Percentiles rank a stretch among this genome's conserved stretches.
These are phyloP conservation scores for Cyphomyrus discorhynchus DNA, from an alignment of 2,113 vertebrate species.

Conservation along the genomic window DNA sequence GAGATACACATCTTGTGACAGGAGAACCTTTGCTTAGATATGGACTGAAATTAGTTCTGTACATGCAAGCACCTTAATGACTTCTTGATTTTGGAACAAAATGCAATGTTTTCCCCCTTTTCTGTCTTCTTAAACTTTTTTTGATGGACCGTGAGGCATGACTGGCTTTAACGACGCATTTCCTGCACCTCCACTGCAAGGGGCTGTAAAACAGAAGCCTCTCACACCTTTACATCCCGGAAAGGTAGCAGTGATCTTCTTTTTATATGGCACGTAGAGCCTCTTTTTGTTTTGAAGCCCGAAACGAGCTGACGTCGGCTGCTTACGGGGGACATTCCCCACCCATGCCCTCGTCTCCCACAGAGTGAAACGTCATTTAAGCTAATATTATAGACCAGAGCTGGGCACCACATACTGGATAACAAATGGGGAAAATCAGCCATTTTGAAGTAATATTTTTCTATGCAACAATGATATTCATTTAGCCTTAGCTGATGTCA, in stretches of 20 bases:
- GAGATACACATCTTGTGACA: neutral
- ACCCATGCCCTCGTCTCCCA: neutral
- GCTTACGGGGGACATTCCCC: neutral
- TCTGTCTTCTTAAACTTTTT: neutral
- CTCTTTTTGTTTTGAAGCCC: neutral
- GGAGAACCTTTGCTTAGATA: neutral
- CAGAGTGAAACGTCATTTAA: neutral
- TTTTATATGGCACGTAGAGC: slow-evolving; percentile 6
- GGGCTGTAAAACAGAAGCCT: neutral
- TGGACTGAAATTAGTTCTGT: neutral
- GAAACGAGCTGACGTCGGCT: neutral
- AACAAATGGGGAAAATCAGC: neutral
- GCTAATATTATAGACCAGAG: neutral
- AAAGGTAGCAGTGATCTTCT: neutral
- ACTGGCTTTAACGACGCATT: slow-evolving; percentile 13
- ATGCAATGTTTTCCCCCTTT: neutral
- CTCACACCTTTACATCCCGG: slow-evolving; percentile 14
- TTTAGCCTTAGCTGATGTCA: neutral
- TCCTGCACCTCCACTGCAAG: slow-evolving; percentile 7
- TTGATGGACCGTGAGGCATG: neutral
- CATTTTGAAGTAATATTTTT: neutral
- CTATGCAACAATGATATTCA: neutral
- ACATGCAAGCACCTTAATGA: neutral
- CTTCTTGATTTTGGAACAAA: neutral
- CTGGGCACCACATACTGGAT: neutral